phyloP scores from a whole-genome alignment of 2,888 invertebrate species.

The Leucozona laternaria region DNA sequence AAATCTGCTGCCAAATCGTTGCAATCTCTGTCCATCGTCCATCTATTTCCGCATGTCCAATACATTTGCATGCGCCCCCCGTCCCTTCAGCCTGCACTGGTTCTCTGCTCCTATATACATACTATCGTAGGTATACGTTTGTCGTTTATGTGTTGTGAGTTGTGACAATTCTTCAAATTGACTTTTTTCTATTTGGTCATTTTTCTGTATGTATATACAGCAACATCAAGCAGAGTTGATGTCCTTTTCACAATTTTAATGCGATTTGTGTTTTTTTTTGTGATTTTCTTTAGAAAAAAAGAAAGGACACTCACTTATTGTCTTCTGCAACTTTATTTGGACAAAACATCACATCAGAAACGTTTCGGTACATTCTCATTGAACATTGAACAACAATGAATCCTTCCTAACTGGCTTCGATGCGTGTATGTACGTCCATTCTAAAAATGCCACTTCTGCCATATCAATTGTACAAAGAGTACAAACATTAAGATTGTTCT shows the following conservation, averaged over 20 bases:
- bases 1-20: slow-evolving; percentile 75
- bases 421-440: slow-evolving; percentile 29
- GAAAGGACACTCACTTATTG: slow-evolving; percentile 41
- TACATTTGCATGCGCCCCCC: neutral
- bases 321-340: slow-evolving; percentile 63
- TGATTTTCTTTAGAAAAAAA: slow-evolving; percentile 36
- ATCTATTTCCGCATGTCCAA: slow-evolving; percentile 53
- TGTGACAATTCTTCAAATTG: slow-evolving; percentile 76
- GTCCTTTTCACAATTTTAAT: slow-evolving; percentile 66
- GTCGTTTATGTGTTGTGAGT: slow-evolving; percentile 73
- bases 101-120: slow-evolving; percentile 3
- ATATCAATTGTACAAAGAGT: slow-evolving; percentile 11
- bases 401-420: slow-evolving; percentile 39
- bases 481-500: slow-evolving; percentile 26
- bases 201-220: too few relatives aligned
- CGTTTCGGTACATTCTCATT: slow-evolving; percentile 50
- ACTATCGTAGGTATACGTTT: neutral
- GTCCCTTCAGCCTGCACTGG: neutral
- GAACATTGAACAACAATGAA: slow-evolving; percentile 66
- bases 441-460: slow-evolving; percentile 43
- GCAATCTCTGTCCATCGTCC: slow-evolving; percentile 67
- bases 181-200: slow-evolving; percentile 47
- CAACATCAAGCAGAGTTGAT: slow-evolving; percentile 26
- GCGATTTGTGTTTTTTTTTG: slow-evolving; percentile 61
- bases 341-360: slow-evolving; percentile 53